Conservation (phyloP, 2,888 invertebrate genomes). For the Campopleginae sp. region DNA sequence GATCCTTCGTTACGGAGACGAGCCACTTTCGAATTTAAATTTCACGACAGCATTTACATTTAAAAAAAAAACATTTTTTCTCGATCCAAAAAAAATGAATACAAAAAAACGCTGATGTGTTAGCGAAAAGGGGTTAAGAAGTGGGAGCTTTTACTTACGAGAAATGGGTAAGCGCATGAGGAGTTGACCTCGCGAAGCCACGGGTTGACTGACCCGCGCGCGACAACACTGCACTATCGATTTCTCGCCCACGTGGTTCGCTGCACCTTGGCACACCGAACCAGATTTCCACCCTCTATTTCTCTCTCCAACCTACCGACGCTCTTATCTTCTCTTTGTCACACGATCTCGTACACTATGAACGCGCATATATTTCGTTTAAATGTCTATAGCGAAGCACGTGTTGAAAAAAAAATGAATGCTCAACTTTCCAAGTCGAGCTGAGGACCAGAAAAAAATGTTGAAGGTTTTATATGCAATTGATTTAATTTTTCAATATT, state of each 20-base stretch:
- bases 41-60: background rate
- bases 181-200: slow-evolving; percentile 78
- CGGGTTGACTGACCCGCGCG: slow-evolving; percentile 82
- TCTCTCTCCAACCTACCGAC: slow-evolving; percentile 44
- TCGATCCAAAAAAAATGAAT: slow-evolving; percentile 16
- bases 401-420: slow-evolving; percentile 25
- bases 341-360: slow-evolving; percentile 13
- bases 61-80: background rate
- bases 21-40: background rate
- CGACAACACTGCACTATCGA: slow-evolving; percentile 83
- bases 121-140: slow-evolving; percentile 26
- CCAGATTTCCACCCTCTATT: slow-evolving; percentile 71
- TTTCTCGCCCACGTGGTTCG: slow-evolving; percentile 81
- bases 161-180: slow-evolving; percentile 72
- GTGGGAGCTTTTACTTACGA: slow-evolving; percentile 57
- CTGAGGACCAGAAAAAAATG: background rate
- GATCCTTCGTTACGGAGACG: background rate
- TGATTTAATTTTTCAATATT: background rate
- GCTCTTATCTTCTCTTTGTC: slow-evolving; percentile 9
- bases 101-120: background rate
- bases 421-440: background rate
- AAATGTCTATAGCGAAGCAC: slow-evolving; percentile 32
- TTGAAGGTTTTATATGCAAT: background rate
- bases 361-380: background rate
- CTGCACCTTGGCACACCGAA: slow-evolving; percentile 79